Evolutionary conservation across 2,797 vertebrate genomes (phyloP), one percentile per base, ranked within the genome.

Genomic region (Periparus ater): DNA sequence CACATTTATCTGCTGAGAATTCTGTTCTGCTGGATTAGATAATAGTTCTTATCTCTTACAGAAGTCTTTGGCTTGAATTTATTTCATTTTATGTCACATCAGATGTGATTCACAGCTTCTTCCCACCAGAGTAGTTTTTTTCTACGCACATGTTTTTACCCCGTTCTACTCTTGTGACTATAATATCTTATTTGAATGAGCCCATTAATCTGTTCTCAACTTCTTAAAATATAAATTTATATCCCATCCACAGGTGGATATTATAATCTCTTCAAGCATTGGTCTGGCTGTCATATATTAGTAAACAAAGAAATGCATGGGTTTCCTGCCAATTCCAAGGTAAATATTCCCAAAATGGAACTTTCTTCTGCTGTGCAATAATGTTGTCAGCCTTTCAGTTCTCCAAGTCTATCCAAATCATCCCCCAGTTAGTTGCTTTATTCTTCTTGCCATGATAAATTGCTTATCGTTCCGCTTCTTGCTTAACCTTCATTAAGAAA

Each of bases 101-200:
- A 74, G 48, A 25, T 88, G 17, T 77, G 55, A 89, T 45, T 75
- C 50, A 68, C 10, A 93, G 11, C 8, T 65, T 75, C 32, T 2
- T 6, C n/a, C 27, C 14, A 58, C 42, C 51, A 60, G 16, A 66
- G 27, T 84, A 3, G 72, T 47, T 44, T 87, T 7, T 30, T 85
- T 54, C 68, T 58, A 48, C 0, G 0, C 32, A n/a, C 4, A 4
- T 27, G 5, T 1, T 44, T 73, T 47, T 82, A 60, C 30, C 44
- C 30, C 22, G 23, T 91, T 70, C 47, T 58, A n/a, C 5, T 51
- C 32, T 38, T 57, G 14, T 76, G 36, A 81, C 82, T 42, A 20
- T 3, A 53, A 5, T 34, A 57, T 36, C 38, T 73, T 15, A 45
- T 73, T 82, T 74, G 17, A 91, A 88, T 45, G 19, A 89, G 8